Base-by-base conservation (phyloP, 2,888 invertebrate species). In the Aplocera efformata region DNA sequence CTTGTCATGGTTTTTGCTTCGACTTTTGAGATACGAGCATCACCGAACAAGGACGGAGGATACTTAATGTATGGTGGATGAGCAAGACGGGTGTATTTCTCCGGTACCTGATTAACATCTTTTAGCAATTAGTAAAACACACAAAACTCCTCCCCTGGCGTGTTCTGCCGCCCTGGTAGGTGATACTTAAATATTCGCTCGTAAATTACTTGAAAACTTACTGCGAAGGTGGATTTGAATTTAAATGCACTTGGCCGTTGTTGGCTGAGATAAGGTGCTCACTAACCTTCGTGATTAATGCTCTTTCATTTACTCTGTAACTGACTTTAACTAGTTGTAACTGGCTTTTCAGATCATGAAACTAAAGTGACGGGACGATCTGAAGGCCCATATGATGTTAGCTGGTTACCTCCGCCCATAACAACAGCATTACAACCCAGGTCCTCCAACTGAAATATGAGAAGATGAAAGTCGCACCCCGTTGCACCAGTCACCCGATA, bases 71-170 rank as follows among this genome's bases (percentile, higher is more conserved):
- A 9, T 6, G 24, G 26, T 4, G 68, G 29, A 20, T 36, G 67
- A 83, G 40, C 4, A 58, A 50, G 82, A 79, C 17, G 52, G 69
- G 41, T 57, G 56, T 64, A 70, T 50, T 66, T 81, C 76, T 79
- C 74, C 57, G 63, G 66, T 67, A 82, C 74, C 85, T 83, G 88
- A 89, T 89, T 89, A 88, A 81, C 89, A 90, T 90, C 89, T 89
- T 89, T 89, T 88, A 75, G 88, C 88, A 89, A 90, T 90, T 89
- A 90, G 90, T 89, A 89, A 89, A 90, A 89, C 89, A 90, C 85
- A 89, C 89, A 89, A 89, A 90, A 89, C 90, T 89, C 90, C 89
- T 83, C 89, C 89, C 88, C 80, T 79, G 79, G 76, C 83, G 67
- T 88, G 86, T 86, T 80, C 81, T 76, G 76, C 58, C 72, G 80